phyloP scores from a whole-genome alignment of 1,140 invertebrate genomes.

The Daktulosphaira vitifoliae region DNA sequence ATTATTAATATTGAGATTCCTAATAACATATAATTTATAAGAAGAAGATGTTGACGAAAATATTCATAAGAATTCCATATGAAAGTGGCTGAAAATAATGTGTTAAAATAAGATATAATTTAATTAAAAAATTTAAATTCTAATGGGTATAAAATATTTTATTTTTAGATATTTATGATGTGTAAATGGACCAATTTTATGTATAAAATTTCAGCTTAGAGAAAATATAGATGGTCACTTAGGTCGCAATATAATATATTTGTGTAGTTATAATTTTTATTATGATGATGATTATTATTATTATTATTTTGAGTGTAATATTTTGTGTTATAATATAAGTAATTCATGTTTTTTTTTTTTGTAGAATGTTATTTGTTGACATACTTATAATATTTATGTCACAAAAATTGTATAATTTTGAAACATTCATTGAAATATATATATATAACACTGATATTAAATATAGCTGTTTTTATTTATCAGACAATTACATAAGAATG shows the following conservation, averaged over 20 bases:
- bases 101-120: neutral
- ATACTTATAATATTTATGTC: constrained; percentile 9
- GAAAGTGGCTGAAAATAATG: neutral
- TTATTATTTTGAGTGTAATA: neutral
- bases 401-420: constrained; percentile 25
- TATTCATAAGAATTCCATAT: neutral
- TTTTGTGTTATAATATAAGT: constrained; percentile 14
- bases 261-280: constrained; percentile 1
- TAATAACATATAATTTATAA: constrained; percentile 16
- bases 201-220: constrained; percentile 13
- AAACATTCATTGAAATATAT: constrained; percentile 20
- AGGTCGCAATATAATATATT: constrained; percentile 23
- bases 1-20: neutral
- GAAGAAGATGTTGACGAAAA: too few species aligned
- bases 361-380: constrained; percentile 10
- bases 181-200: constrained; percentile 33
- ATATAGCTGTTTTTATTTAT: too few species aligned
- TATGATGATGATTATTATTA: neutral
- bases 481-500: too few species aligned
- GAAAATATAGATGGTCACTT: constrained; percentile 20
- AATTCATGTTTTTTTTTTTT: constrained; percentile 5
- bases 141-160: constrained; percentile 31
- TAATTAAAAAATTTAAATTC: neutral
- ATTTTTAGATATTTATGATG: constrained; percentile 32
- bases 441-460: constrained; percentile 29